These are phyloP conservation scores for Zaprionus tsacasi DNA, from an alignment of 1,140 invertebrate genomes.

Conservation along the genomic window DNA sequence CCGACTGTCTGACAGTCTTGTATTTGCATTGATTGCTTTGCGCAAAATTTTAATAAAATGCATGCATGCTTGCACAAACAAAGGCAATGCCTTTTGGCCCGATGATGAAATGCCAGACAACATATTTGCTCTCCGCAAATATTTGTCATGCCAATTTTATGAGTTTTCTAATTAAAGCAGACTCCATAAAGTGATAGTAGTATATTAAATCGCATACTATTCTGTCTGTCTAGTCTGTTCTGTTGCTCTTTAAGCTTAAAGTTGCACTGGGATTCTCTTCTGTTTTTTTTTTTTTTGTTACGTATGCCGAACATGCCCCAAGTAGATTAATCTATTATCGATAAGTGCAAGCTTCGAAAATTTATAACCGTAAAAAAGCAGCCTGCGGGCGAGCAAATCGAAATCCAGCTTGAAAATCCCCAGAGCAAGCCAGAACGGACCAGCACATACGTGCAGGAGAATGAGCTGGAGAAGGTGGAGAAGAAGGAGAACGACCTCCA, in stretches of 20 bases:
- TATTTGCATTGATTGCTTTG: slow-evolving; percentile 56
- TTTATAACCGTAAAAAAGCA: slow-evolving; percentile 76
- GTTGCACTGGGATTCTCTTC: slow-evolving; percentile 23
- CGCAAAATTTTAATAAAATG: slow-evolving; percentile 70
- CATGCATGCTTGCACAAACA: slow-evolving; percentile 64
- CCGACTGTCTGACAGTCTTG: slow-evolving; percentile 23
- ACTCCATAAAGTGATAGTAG: neutral
- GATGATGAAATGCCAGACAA: slow-evolving; percentile 41
- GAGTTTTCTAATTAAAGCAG: slow-evolving; percentile 54
- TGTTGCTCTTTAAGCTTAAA: slow-evolving; percentile 1
- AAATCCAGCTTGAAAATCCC: slow-evolving; percentile 32
- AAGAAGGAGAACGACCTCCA: slow-evolving; percentile 41
- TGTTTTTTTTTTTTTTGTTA: slow-evolving; percentile 29
- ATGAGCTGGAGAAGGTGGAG: neutral
- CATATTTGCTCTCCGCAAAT: slow-evolving; percentile 55
- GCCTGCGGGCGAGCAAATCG: slow-evolving; percentile 52
- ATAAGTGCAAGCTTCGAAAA: slow-evolving; percentile 81
- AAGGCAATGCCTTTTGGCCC: slow-evolving; percentile 51
- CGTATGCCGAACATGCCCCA: slow-evolving; percentile 77
- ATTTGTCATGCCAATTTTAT: slow-evolving; percentile 53
- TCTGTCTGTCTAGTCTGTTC: neutral
- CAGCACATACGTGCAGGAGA: slow-evolving; percentile 6
- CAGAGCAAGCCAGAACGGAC: neutral
- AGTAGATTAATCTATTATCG: slow-evolving; percentile 84
- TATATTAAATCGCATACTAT: neutral